A percentile compares a stretch with the other conserved stretches of the same genome.
Conservation (phyloP, 2,888 invertebrate species). For the Ceriagrion tenellum region DNA sequence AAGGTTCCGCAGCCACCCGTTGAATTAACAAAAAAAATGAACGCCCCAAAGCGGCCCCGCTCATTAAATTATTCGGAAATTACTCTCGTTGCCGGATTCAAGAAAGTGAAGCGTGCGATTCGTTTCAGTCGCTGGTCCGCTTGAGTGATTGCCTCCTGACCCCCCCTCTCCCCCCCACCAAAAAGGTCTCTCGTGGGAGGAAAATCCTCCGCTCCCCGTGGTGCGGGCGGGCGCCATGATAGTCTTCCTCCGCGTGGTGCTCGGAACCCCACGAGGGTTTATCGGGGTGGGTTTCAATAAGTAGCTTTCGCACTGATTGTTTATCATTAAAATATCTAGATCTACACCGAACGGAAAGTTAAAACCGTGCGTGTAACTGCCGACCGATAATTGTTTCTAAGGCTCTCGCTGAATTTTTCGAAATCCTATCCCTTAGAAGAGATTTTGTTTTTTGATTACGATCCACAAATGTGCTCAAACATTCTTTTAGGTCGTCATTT, state of each 20-base stretch:
- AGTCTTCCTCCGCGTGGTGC: background rate
- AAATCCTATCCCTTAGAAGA: too few relatives aligned
- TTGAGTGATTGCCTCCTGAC: background rate
- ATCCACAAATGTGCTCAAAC: too few relatives aligned
- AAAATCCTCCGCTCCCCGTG: background rate
- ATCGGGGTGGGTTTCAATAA: too few relatives aligned
- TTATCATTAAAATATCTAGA: too few relatives aligned
- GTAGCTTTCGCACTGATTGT: too few relatives aligned
- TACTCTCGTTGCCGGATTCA: constrained; percentile 27
- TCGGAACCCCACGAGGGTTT: background rate
- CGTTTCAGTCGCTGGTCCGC: background rate
- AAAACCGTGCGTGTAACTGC: too few relatives aligned
- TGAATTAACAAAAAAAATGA: background rate
- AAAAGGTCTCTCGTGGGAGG: too few relatives aligned
- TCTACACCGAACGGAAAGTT: too few relatives aligned
- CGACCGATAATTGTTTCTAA: too few relatives aligned
- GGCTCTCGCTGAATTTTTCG: too few relatives aligned
- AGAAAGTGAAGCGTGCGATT: constrained; percentile 33
- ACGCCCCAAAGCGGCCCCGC: background rate
- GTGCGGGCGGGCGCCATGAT: background rate
- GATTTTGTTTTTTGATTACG: too few relatives aligned
- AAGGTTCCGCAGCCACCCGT: background rate
- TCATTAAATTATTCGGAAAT: constrained; percentile 31
- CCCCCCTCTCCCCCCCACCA: background rate
- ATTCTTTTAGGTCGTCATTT: too few relatives aligned